These are phyloP conservation scores for Nematolebias whitei DNA, from an alignment of 2,113 vertebrate genomes.

Conservation along the genomic window DNA sequence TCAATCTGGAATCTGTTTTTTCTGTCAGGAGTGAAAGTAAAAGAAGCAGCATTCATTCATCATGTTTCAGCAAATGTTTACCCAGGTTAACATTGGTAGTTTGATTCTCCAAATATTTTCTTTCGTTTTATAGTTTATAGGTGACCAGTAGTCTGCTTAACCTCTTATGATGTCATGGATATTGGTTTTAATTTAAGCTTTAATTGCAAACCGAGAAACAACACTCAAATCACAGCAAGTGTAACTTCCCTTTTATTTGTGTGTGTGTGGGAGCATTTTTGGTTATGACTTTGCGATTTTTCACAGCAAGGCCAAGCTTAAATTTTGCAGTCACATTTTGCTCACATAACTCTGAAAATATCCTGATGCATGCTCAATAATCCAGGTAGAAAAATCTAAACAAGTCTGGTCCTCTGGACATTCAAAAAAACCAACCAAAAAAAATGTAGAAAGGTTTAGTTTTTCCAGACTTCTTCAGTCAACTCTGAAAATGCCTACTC, in stretches of 20 bases:
- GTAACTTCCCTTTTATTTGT: conserved; percentile 27
- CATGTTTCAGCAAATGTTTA: neutral
- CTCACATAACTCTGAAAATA: neutral
- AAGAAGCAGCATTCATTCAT: neutral
- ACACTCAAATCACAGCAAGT: conserved; percentile 29
- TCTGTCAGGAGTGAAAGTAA: neutral
- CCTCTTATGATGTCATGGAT: conserved; percentile 28
- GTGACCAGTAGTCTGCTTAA: conserved; percentile 18
- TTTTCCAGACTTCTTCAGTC: too few relatives aligned
- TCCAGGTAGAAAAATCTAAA: too few relatives aligned
- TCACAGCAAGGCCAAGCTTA: neutral
- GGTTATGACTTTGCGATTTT: neutral
- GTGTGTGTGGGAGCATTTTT: neutral
- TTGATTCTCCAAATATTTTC: conserved; percentile 1
- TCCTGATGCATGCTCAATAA: too few relatives aligned
- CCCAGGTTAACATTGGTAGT: neutral
- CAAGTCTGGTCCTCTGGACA: too few relatives aligned
- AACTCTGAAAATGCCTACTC: too few relatives aligned
- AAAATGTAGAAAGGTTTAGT: too few relatives aligned
- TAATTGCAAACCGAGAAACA: neutral
- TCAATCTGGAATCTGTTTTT: neutral
- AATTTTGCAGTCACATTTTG: conserved; percentile 7
- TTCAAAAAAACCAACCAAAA: too few relatives aligned
- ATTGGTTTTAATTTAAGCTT: neutral
- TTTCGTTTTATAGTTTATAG: conserved; percentile 26